phyloP scores from a whole-genome alignment of 2,888 invertebrate genomes.

The Lagria hirta region DNA sequence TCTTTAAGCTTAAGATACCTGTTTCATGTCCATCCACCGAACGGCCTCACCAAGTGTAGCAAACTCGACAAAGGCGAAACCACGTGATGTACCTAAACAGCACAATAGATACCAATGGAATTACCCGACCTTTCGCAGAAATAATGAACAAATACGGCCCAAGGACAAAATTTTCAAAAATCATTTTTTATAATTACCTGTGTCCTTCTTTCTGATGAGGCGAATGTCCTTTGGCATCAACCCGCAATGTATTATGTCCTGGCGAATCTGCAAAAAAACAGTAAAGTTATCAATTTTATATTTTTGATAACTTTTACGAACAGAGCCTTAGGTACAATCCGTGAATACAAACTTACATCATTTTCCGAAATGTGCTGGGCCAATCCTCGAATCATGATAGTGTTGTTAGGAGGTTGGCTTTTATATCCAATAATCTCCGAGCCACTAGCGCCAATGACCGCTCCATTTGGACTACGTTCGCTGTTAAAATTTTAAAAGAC shows the following conservation, averaged over 20 bases:
- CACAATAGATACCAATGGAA: slow-evolving; percentile 56
- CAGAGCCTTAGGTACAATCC: background rate
- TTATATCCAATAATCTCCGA: slow-evolving; percentile 55
- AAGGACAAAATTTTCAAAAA: slow-evolving; percentile 44
- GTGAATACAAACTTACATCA: slow-evolving; percentile 63
- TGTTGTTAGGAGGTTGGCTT: slow-evolving; percentile 60
- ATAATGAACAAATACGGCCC: slow-evolving; percentile 62
- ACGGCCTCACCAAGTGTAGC: slow-evolving; percentile 82
- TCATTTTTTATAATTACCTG: slow-evolving; percentile 63
- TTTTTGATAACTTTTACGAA: slow-evolving; percentile 29
- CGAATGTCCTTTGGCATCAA: slow-evolving; percentile 79
- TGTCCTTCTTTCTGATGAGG: slow-evolving; percentile 78
- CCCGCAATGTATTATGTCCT: slow-evolving; percentile 73
- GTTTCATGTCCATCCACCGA: slow-evolving; percentile 90
- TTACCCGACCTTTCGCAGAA: slow-evolving; percentile 52
- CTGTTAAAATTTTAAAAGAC: slow-evolving; percentile 47
- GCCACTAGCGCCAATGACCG: slow-evolving; percentile 52
- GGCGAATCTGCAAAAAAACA: slow-evolving; percentile 70
- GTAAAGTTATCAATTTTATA: too few relatives aligned
- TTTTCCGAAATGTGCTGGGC: slow-evolving; percentile 75
- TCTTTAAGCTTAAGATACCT: slow-evolving; percentile 64
- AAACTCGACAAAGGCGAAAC: slow-evolving; percentile 94
- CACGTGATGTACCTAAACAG: slow-evolving; percentile 87
- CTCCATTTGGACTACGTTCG: slow-evolving; percentile 51
- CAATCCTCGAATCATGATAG: slow-evolving; percentile 74